Base-by-base conservation (phyloP, 2,113 vertebrate genomes). In the Chaenocephalus aceratus region DNA sequence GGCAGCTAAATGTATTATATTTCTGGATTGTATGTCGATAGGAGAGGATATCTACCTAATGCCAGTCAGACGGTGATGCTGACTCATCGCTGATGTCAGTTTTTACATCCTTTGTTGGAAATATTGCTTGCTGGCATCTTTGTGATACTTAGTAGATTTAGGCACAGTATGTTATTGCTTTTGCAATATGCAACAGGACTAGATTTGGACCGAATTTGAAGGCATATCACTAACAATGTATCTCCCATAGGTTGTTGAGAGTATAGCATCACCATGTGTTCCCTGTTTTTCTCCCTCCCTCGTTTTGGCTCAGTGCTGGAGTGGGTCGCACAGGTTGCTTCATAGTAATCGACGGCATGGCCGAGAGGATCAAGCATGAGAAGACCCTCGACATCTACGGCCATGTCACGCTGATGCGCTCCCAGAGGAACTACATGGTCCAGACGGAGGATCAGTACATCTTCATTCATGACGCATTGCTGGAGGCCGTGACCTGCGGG, bases 391-490 rank as follows among this genome's bases (percentile, higher is more conserved):
- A 99, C 95, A 96, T 99, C 95, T 99, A 99, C 90, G 98, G 98
- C 85, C 98, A 99, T 76, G 98, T 98, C 92, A 99, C 98, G 63
- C 95, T 99, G 93, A 98, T 99, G 98, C 97, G 98, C 94, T 97
- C 98, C 16, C 97, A 99, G 95, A 96, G 98, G 92, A 99, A 99
- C 96, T 99, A 99, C 94, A 99, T 99, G 98, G 98, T 99, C 90
- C 98, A 99, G 88, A 99, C 98, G 18, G 98, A 99, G 93, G 98
- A 99, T 94, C 98, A 99, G 88, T 99, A 99, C 91, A 96, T 98
- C 94, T 99, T 99, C 93, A 99, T 99, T 90, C 97, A 99, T 0
- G 98, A 99, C 75, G 97, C 98, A 4, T 94, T 99, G 95, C 94
- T 97, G 93, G 98, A 99, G 92, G 98, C 98, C 52, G 97, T 99